A percentile compares a stretch with the other conserved stretches of the same genome.
Conservation (phyloP, 2,797 vertebrate species). For the Peromyscus aztecus region DNA sequence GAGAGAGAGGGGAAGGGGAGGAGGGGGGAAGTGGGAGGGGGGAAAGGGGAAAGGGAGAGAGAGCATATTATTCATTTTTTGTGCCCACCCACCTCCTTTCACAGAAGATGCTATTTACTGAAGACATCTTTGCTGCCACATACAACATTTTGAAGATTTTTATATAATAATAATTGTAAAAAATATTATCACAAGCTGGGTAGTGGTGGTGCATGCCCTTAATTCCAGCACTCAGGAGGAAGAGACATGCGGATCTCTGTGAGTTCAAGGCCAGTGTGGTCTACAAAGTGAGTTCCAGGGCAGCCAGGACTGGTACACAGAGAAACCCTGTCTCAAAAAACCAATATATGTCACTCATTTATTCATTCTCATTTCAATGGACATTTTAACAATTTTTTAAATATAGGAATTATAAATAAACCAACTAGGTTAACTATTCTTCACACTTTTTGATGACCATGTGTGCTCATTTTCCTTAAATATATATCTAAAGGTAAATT, state of each 20-base stretch:
- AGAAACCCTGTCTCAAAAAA: background rate
- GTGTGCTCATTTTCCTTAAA: background rate
- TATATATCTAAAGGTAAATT: background rate
- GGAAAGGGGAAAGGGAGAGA: background rate
- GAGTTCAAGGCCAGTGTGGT: background rate
- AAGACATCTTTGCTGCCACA: background rate
- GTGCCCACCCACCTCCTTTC: background rate
- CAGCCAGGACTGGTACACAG: background rate
- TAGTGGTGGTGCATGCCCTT: background rate
- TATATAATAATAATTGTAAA: background rate
- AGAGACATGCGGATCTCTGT: background rate
- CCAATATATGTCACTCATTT: background rate
- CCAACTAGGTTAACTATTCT: background rate
- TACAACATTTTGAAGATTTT: background rate
- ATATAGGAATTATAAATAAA: constrained; percentile 2
- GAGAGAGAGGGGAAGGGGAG: too few species aligned
- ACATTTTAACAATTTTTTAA: background rate
- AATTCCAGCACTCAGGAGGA: background rate
- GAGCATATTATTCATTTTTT: background rate
- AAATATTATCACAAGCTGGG: background rate
- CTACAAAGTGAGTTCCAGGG: background rate
- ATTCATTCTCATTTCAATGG: background rate
- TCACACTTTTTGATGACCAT: background rate
- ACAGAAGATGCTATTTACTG: background rate
- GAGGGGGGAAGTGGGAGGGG: fast-evolving